Evolutionary conservation across 1,140 invertebrate species (phyloP).

Genomic region (Ladona fulva): DNA sequence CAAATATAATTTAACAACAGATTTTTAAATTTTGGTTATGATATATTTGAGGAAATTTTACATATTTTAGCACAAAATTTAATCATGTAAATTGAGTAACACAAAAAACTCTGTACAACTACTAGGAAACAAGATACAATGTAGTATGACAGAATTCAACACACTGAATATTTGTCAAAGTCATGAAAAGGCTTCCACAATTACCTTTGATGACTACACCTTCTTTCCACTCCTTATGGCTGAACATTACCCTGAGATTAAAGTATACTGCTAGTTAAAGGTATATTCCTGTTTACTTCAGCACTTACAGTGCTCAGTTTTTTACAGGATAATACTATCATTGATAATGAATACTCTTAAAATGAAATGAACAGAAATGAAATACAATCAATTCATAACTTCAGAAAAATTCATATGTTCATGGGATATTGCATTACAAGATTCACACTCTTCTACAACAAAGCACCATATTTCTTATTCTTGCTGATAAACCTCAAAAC

Average conservation of each 20-base stretch:
- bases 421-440: neutral
- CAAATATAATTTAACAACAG: too few relatives aligned
- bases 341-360: neutral
- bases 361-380: neutral
- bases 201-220: neutral
- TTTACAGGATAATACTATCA: neutral
- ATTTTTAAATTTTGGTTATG: too few relatives aligned
- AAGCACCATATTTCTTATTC: constrained; percentile 2
- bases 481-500: neutral
- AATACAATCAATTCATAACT: neutral
- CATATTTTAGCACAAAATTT: neutral
- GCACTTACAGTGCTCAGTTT: neutral
- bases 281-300: neutral
- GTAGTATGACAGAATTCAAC: neutral
- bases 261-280: constrained; percentile 6
- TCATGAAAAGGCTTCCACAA: neutral
- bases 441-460: neutral
- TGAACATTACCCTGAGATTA: neutral
- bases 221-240: neutral
- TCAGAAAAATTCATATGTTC: neutral
- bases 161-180: neutral
- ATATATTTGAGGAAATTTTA: too few relatives aligned
- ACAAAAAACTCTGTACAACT: neutral
- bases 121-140: neutral
- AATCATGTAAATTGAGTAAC: neutral